phyloP scores from a whole-genome alignment of 2,797 vertebrate species.

The Podarcis lilfordi region DNA sequence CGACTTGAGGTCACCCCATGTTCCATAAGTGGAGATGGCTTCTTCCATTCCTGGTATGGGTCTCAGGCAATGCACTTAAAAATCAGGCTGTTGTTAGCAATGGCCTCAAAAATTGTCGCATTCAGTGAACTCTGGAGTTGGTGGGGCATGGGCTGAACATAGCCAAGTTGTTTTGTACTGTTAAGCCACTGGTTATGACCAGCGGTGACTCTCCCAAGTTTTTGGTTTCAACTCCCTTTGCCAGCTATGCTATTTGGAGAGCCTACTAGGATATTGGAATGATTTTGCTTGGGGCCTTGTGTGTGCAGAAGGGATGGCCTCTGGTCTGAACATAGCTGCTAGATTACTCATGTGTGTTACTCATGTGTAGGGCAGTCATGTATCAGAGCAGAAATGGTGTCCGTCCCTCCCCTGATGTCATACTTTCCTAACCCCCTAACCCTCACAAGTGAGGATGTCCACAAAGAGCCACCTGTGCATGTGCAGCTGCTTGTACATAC shows the following conservation, averaged over 20 bases:
- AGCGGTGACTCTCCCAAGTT: not conserved
- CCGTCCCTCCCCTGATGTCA: too few relatives aligned
- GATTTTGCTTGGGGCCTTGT: not conserved
- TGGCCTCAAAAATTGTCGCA: not conserved
- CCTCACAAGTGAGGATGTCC: too few relatives aligned
- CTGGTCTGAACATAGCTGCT: not conserved
- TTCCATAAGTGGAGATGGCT: not conserved
- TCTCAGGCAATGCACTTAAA: not conserved
- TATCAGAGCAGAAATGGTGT: too few relatives aligned
- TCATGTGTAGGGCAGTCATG: too few relatives aligned
- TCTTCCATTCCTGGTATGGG: not conserved
- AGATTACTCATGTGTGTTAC: not conserved
- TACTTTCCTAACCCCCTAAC: too few relatives aligned
- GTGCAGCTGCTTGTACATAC: too few relatives aligned
- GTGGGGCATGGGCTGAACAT: not conserved
- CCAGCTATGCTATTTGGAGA: not conserved
- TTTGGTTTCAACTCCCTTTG: not conserved
- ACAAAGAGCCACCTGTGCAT: too few relatives aligned
- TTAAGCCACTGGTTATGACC: not conserved
- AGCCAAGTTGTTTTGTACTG: not conserved
- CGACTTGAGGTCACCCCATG: not conserved
- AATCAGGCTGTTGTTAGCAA: too few relatives aligned
- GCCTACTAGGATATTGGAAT: not conserved
- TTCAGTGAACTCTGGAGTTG: not conserved
- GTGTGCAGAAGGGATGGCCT: not conserved